Percentiles rank a stretch among this genome's conserved stretches.
Conservation (phyloP, 2,888 invertebrate genomes). For the Lasioglossum morio region DNA sequence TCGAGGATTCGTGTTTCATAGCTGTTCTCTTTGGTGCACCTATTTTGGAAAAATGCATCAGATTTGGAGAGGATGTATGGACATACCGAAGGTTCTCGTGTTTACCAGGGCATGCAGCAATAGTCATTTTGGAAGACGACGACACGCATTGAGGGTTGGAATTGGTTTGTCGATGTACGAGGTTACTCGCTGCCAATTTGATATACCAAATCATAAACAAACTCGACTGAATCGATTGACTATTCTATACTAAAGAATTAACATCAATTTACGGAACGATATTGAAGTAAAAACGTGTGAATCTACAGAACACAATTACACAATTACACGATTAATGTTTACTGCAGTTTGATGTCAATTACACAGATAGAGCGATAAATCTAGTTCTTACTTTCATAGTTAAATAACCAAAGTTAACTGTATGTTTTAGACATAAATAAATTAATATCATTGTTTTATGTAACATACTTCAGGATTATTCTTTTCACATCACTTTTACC, state of each 20-base stretch:
- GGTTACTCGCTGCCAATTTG: constrained; percentile 61
- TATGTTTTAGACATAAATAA: too few relatives aligned
- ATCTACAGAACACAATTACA: neutral
- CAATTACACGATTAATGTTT: neutral
- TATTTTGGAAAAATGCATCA: constrained; percentile 48
- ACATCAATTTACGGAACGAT: neutral
- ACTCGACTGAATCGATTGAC: neutral
- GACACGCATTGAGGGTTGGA: constrained; percentile 69
- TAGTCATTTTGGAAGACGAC: constrained; percentile 39
- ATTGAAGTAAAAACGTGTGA: neutral
- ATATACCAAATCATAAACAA: constrained; percentile 36
- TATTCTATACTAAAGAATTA: neutral
- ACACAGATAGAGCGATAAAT: too few relatives aligned
- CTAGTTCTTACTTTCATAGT: too few relatives aligned
- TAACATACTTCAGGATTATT: too few relatives aligned
- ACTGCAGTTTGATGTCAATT: neutral
- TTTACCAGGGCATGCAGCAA: constrained; percentile 5
- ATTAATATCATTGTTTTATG: too few relatives aligned
- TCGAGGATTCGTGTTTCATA: neutral
- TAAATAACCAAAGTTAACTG: too few relatives aligned
- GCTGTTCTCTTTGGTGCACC: neutral
- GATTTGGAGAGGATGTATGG: constrained; percentile 11
- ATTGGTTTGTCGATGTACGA: constrained; percentile 64
- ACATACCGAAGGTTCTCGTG: neutral
- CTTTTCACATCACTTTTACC: too few relatives aligned